A percentile compares a stretch with the other conserved stretches of the same genome.
Evolutionary conservation across 2,113 vertebrate species (phyloP).

Genomic region (Cyprinodon tularosa): DNA sequence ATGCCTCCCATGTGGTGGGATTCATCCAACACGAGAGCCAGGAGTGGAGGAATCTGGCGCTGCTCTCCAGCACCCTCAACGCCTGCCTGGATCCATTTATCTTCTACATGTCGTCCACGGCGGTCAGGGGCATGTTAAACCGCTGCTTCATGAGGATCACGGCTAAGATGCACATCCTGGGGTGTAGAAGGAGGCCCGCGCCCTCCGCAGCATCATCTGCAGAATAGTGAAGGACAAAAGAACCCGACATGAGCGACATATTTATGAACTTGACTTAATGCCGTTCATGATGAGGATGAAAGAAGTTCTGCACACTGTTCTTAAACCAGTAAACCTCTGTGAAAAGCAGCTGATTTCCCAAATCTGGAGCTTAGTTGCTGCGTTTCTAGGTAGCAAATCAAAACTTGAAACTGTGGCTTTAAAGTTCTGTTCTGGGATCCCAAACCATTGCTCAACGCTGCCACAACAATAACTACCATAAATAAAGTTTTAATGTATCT

Average conservation of each 20-base stretch:
- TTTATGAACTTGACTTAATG: too few relatives aligned
- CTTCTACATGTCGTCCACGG: constrained; percentile 81
- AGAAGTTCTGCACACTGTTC: neutral
- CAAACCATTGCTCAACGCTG: too few relatives aligned
- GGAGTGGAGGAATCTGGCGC: constrained; percentile 71
- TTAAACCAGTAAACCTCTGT: too few relatives aligned
- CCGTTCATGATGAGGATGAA: too few relatives aligned
- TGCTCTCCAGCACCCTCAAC: constrained; percentile 79
- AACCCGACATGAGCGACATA: neutral
- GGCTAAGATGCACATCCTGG: constrained; percentile 68
- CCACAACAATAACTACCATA: too few relatives aligned
- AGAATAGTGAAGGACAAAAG: constrained; percentile 27
- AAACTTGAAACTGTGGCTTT: too few relatives aligned
- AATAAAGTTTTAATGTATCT: too few relatives aligned
- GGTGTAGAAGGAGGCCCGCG: constrained; percentile 16
- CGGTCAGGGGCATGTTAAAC: constrained; percentile 69
- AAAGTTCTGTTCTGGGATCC: too few relatives aligned
- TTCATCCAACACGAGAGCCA: constrained; percentile 59
- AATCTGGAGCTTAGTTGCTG: too few relatives aligned
- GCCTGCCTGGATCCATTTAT: constrained; percentile 83
- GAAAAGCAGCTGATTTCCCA: too few relatives aligned
- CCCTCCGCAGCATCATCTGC: neutral
- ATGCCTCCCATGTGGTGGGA: constrained; percentile 84
- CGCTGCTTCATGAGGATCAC: constrained; percentile 55
- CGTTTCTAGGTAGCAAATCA: too few relatives aligned